A percentile compares a stretch with the other conserved stretches of the same genome.
Evolutionary conservation across 2,797 vertebrate genomes (phyloP).

Genomic region (Gobionotothen gibberifrons): DNA sequence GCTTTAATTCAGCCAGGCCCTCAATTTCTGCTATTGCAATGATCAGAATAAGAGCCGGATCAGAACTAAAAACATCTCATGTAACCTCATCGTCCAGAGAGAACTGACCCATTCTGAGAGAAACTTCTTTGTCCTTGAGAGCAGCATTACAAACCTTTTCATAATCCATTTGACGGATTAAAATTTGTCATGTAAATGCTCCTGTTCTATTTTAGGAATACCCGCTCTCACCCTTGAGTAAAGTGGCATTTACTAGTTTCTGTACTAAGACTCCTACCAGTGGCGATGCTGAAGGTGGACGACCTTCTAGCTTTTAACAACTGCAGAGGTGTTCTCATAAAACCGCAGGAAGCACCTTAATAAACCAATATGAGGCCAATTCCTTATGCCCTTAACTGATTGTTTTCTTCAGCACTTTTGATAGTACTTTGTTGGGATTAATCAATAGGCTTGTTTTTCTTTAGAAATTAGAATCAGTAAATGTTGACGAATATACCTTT

Average conservation of each 20-base stretch:
- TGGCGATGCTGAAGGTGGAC: constrained; percentile 31
- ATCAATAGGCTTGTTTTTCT: constrained; percentile 19
- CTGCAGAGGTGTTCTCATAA: constrained; percentile 36
- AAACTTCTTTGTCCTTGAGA: constrained; percentile 52
- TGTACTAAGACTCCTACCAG: constrained; percentile 38
- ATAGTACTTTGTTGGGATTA: background rate
- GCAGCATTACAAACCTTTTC: constrained; percentile 17
- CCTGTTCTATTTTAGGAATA: constrained; percentile 49
- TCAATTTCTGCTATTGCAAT: constrained; percentile 25
- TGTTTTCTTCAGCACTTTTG: constrained; percentile 3
- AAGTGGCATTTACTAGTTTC: constrained; percentile 53
- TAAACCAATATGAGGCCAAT: constrained; percentile 13
- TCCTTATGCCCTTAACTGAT: constrained; percentile 9
- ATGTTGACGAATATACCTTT: background rate
- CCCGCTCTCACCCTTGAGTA: constrained; percentile 46
- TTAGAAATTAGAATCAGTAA: constrained; percentile 3
- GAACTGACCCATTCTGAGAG: constrained; percentile 5
- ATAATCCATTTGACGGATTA: constrained; percentile 46
- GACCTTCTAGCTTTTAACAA: constrained; percentile 50
- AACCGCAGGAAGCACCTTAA: constrained; percentile 12
- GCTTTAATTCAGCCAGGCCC: constrained; percentile 30
- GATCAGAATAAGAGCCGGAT: constrained; percentile 22
- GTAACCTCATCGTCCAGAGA: constrained; percentile 14
- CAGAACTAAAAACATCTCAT: constrained; percentile 3
- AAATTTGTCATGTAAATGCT: constrained; percentile 51